Base-by-base conservation (phyloP, 2,797 vertebrate genomes). In the Botia almorhae region DNA sequence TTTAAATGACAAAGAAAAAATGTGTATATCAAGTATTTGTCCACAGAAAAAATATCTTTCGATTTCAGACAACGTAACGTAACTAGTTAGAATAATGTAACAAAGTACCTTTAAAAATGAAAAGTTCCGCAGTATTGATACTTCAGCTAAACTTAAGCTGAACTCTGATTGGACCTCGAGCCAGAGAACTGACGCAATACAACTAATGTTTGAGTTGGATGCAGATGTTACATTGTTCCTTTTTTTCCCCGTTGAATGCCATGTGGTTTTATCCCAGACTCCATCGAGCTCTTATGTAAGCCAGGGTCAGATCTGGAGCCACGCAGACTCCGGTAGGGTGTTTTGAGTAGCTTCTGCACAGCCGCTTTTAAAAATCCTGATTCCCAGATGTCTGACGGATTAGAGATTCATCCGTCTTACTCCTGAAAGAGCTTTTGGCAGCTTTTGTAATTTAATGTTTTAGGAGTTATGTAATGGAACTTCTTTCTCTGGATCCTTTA, bases 181-280 rank as follows among this genome's bases (percentile, higher is more conserved):
- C 7, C 12, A 23, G 19, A 63, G 60, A 8, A 63, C 13, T 64
- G n/a, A 43, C 16, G 23, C 51, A 19, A 56, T 55, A 17, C 36
- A 48, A 12, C 76, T 48, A 4, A 33, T 69, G 67, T 78, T 78
- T 70, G 23, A 6, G n/a, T 69, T 61, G 76, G 55, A 36, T 46
- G 17, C 36, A 69, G 46, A 65, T 17, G 55, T 33, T 14, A 23
- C 36, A 70, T 69, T 69, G 63, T 68, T 68, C 58, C 36, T 26
- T 76, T 46, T 26, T 76, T 46, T 76, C 50, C 29, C 63, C 7
- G 19, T 76, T 26, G 14, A 43, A 8, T 2, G 53, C 1, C 10
- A 3, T 26, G 19, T 68, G 74, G 6, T 65, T 56, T 56, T n/a
- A 58, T 73, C 70, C 61, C 61, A 64, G 61, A 64, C 61, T 33